Percentiles rank a stretch among this genome's conserved stretches.
Evolutionary conservation across 2,888 invertebrate species (phyloP).

Genomic region (Carpatolechia fugitivella): DNA sequence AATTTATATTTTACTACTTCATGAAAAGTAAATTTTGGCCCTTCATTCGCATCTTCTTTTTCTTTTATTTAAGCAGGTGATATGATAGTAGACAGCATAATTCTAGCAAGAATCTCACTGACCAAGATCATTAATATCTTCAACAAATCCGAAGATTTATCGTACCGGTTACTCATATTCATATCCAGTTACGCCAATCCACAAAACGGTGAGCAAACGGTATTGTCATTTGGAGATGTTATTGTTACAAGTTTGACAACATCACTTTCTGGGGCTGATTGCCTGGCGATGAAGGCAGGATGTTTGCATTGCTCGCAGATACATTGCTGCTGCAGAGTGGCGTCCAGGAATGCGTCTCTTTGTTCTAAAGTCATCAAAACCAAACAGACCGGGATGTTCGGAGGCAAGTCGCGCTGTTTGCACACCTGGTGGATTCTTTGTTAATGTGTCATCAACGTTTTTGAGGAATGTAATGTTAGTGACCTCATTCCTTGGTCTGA

Average conservation of each 20-base stretch:
- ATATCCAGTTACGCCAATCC: not conserved
- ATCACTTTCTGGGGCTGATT: not conserved
- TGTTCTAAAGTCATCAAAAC: constrained; percentile 7
- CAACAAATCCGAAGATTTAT: not conserved
- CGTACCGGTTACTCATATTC: not conserved
- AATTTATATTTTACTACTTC: not conserved
- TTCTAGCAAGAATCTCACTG: not conserved
- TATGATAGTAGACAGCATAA: not conserved
- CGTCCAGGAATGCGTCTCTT: constrained; percentile 10
- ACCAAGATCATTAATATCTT: not conserved
- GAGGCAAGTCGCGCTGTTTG: constrained; percentile 8
- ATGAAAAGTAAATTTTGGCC: no score
- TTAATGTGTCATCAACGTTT: not conserved
- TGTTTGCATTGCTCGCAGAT: not conserved
- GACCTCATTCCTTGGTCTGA: not conserved
- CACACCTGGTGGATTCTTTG: constrained; percentile 9
- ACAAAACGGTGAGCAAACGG: not conserved
- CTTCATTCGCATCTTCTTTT: no score
- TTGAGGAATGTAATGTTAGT: not conserved
- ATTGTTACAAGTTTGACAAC: not conserved
- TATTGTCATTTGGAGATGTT: not conserved
- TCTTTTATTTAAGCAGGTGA: not conserved
- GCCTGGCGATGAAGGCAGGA: not conserved
- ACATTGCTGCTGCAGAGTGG: not conserved
- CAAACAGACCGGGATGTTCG: not conserved